A percentile compares a stretch with the other conserved stretches of the same genome.
These are phyloP conservation scores for Rhegmatorhina hoffmannsi DNA, from an alignment of 2,113 vertebrate genomes.

Conservation along the genomic window DNA sequence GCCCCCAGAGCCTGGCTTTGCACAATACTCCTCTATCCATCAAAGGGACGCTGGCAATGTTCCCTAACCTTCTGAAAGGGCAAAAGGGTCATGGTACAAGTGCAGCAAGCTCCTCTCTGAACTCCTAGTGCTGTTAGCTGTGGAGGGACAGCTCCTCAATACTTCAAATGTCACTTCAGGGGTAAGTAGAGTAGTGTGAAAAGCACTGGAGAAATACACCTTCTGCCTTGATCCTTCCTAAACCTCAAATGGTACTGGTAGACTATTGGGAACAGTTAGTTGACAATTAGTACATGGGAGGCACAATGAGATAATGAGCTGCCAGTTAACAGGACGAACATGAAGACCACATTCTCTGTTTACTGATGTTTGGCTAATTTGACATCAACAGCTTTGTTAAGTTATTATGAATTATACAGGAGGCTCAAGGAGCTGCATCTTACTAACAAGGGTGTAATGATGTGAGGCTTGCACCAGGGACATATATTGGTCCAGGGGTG, in stretches of 20 bases:
- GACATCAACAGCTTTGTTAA: slow-evolving; percentile 26
- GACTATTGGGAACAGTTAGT: slow-evolving; percentile 3
- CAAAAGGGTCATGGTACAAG: background rate
- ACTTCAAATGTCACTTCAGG: background rate
- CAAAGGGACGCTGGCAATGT: background rate
- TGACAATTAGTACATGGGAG: slow-evolving; percentile 40
- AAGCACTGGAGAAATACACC: background rate
- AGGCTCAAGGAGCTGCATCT: background rate
- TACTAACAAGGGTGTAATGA: background rate
- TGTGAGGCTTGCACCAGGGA: accelerated
- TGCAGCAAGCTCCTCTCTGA: background rate
- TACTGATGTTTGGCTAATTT: slow-evolving; percentile 68
- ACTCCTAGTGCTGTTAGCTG: accelerated
- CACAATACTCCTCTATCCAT: background rate
- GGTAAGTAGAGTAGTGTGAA: background rate
- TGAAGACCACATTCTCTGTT: slow-evolving; percentile 32
- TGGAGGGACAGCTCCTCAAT: accelerated
- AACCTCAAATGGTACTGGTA: background rate
- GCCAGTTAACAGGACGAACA: slow-evolving; percentile 38
- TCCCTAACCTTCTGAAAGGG: background rate
- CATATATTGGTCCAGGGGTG: background rate
- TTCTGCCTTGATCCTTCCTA: background rate
- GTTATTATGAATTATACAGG: background rate
- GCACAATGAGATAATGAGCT: slow-evolving; percentile 32
- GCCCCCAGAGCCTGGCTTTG: background rate